These are phyloP conservation scores for Syngnathus typhle DNA, from an alignment of 2,113 vertebrate genomes.

Conservation along the genomic window DNA sequence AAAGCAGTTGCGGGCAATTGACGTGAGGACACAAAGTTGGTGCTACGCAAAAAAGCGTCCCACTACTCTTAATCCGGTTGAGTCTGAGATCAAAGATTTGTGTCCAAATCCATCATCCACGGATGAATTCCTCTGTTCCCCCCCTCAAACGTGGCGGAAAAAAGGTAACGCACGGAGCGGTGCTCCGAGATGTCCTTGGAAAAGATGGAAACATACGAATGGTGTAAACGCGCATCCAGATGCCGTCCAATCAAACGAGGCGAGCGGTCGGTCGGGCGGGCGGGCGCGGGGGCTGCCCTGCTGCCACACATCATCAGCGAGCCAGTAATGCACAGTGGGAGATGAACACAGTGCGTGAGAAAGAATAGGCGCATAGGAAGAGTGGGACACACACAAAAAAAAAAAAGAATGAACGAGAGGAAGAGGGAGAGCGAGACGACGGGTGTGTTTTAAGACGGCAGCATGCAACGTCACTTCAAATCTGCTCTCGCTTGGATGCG, in stretches of 20 bases:
- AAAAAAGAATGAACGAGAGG: constrained; percentile 23
- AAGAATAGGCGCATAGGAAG: constrained; percentile 23
- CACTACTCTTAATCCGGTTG: neutral
- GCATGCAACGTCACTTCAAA: constrained; percentile 28
- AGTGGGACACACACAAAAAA: constrained; percentile 17
- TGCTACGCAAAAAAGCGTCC: neutral
- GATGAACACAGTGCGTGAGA: constrained; percentile 21
- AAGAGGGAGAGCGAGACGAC: constrained; percentile 16
- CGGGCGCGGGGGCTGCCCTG: no score
- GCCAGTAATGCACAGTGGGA: constrained; percentile 20
- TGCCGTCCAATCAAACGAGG: constrained; percentile 45
- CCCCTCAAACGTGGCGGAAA: neutral
- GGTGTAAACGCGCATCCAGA: constrained; percentile 29
- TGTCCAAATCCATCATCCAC: neutral
- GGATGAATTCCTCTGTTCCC: neutral
- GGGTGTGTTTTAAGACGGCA: constrained; percentile 14
- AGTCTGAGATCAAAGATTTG: neutral
- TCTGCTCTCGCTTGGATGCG: constrained; percentile 26
- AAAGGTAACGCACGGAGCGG: neutral
- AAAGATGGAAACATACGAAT: neutral
- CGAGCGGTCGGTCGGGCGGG: neutral
- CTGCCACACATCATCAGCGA: constrained; percentile 32
- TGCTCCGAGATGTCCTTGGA: neutral
- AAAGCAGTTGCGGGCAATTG: neutral
- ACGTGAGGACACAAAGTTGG: neutral